phyloP scores from a whole-genome alignment of 2,888 invertebrate species.

The Tribolium freemani region DNA sequence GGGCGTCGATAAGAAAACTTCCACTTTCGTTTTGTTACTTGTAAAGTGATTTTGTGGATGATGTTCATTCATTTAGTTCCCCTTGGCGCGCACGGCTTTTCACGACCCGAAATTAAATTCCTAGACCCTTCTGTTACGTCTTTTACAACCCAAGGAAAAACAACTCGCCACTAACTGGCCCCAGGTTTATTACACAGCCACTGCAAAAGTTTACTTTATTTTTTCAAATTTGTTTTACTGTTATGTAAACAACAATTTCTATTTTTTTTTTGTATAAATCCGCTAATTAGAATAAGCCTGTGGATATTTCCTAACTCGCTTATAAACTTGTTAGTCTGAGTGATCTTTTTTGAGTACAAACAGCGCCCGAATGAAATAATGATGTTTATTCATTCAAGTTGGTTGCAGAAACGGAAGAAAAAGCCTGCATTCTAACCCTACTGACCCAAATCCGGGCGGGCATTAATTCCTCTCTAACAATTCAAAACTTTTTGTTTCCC shows the following conservation, averaged over 20 bases:
- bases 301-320: no score
- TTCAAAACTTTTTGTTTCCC: background rate
- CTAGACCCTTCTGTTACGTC: conserved; percentile 14
- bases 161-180: background rate
- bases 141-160: conserved; percentile 2
- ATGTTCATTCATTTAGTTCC: conserved; percentile 49
- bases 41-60: conserved; percentile 51
- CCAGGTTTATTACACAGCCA: background rate
- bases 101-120: conserved; percentile 37
- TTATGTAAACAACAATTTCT: no score
- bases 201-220: background rate
- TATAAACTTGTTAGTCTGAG: no score
- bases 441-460: background rate
- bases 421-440: background rate
- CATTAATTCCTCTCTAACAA: background rate
- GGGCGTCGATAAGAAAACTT: conserved; percentile 47
- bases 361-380: no score
- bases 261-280: no score
- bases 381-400: no score
- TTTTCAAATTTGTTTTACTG: no score
- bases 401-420: background rate
- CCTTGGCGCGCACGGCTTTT: conserved; percentile 27
- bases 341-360: no score
- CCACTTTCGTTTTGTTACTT: conserved; percentile 51
- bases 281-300: no score